Conservation (phyloP, 2,113 vertebrate species). For the Perca flavescens region DNA sequence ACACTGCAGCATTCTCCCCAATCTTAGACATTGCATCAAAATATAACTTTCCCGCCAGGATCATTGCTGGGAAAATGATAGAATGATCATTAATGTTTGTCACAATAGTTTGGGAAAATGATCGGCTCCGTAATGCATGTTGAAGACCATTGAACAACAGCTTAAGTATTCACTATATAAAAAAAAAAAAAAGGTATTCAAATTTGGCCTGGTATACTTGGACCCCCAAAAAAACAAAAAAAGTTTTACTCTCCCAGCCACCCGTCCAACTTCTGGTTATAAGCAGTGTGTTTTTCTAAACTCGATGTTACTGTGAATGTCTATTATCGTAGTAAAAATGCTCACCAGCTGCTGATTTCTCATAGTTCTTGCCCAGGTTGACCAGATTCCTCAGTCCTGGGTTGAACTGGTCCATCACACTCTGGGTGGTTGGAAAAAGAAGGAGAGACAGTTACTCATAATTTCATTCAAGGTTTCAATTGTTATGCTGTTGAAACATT, state of each 20-base stretch:
- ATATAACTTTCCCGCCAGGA: slow-evolving; percentile 94
- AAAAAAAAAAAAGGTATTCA: neutral
- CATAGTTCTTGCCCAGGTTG: slow-evolving; percentile 97
- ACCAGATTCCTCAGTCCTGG: slow-evolving; percentile 95
- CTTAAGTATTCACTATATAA: neutral
- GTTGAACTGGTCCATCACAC: slow-evolving; percentile 99
- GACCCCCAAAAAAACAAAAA: neutral
- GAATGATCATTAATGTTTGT: slow-evolving; percentile 48
- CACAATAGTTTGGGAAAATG: neutral
- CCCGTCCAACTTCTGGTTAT: neutral
- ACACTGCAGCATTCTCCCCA: slow-evolving; percentile 92
- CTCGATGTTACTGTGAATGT: neutral
- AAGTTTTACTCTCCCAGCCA: neutral
- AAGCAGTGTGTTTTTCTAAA: neutral
- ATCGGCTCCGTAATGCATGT: neutral
- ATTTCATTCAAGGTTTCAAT: neutral
- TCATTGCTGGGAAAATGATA: slow-evolving; percentile 88
- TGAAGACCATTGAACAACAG: slow-evolving; percentile 3
- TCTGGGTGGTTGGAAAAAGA: slow-evolving; percentile 80
- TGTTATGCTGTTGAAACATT: neutral
- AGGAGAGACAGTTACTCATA: neutral
- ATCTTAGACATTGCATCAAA: slow-evolving; percentile 96
- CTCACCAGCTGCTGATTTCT: slow-evolving; percentile 97
- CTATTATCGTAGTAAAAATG: neutral
- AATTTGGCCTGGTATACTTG: neutral